Conservation (phyloP, 2,797 vertebrate species). For the Nannoperca obscura region DNA sequence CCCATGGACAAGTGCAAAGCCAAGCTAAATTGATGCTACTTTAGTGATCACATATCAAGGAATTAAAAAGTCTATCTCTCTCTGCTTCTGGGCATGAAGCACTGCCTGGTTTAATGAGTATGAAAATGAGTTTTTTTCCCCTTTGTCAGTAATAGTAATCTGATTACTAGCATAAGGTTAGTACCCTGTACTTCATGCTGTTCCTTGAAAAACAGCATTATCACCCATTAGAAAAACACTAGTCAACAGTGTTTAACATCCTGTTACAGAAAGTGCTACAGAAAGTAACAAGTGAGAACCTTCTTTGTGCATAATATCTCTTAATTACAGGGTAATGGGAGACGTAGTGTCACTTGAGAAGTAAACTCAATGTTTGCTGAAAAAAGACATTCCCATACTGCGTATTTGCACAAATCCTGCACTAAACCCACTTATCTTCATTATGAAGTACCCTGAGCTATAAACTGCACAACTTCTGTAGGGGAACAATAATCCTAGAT, state of each 20-base stretch:
- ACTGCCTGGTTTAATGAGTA: neutral
- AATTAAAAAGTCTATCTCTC: neutral
- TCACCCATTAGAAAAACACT: neutral
- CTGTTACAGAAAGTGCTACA: neutral
- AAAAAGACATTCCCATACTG: neutral
- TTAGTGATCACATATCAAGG: neutral
- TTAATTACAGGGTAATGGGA: neutral
- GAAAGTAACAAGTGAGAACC: neutral
- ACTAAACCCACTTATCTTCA: constrained; percentile 19
- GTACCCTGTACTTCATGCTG: neutral
- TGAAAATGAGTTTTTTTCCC: neutral
- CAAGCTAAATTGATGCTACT: neutral
- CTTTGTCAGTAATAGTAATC: neutral
- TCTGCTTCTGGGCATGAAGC: neutral
- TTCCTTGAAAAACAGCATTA: neutral
- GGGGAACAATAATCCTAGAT: neutral
- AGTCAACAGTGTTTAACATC: neutral
- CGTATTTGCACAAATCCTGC: constrained; percentile 10
- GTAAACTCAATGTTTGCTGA: neutral
- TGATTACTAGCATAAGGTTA: neutral
- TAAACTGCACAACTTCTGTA: neutral
- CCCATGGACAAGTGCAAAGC: neutral
- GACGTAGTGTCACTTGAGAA: neutral
- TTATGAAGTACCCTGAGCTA: constrained; percentile 4
- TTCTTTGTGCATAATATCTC: neutral